Evolutionary conservation across 2,113 vertebrate species (phyloP), one percentile per base, ranked within the genome.

Genomic region (Todiramphus chloris): DNA sequence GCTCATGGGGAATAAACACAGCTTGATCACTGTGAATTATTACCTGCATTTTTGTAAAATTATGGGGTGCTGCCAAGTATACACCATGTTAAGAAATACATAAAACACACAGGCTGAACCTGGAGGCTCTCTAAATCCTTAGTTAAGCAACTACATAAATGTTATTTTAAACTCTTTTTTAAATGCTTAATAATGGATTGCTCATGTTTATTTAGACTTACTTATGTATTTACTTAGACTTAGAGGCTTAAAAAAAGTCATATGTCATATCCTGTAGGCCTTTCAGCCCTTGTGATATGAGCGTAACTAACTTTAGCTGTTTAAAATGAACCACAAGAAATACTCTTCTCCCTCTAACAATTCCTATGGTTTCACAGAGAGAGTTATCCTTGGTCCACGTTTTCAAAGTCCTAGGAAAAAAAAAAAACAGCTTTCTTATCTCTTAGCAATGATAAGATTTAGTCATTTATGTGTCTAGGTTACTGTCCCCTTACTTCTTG

Each of bases 41-140:
- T 89, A 83, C 76, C 78, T 90, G 60, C 51, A 69, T 92, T 91
- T 95, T 90, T 89, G 66, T 82, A 73, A 87, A 97, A 94, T 83
- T 93, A 93, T 75, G 89, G 79, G 76, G 44, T 92, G 58, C 51
- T 94, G 73, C 94, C 80, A 92, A 89, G 86, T 89, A 68, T 66
- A 79, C 73, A 91, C 21, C 53, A 51, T 84, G 66, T 82, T 89
- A 93, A 92, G 88, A 89, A 95, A 90, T 66, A 58, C 13, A 16
- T 66, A 50, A 87, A 94, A 62, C 60, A 92, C 62, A 48, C 35
- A 82, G 48, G 48, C 28, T 78, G 72, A 96, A 91, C 73, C 66
- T 92, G 53, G 56, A 89, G 77, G 48, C 76, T 89, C 43, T 51
- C 39, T 84, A 62, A 74, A 84, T 90, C 83, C 69, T 72, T 56